Evolutionary conservation across 53 echinoderm and acorn worm genomes (phyloP), one percentile per base, ranked within the genome.

Genomic region (Luidia sarsii): DNA sequence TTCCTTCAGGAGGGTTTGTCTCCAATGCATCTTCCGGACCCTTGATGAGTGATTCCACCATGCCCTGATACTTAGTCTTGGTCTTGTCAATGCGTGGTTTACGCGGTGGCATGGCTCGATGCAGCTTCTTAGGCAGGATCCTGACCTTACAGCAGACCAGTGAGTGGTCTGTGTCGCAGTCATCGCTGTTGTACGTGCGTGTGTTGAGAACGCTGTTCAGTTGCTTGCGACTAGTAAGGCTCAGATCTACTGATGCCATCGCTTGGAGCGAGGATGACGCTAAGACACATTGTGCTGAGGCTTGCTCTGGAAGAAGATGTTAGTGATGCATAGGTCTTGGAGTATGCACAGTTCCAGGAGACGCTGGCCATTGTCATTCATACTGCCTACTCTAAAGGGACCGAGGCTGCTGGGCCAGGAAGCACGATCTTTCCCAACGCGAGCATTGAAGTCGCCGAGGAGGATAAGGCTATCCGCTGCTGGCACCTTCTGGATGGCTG

Each of bases 211-310:
- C n/a, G n/a, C n/a, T n/a, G n/a, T n/a, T n/a, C n/a, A n/a, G n/a
- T n/a, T n/a, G n/a, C n/a, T n/a, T n/a, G 18, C 48, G 57, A 25
- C 80, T 68, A 25, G 36, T 34, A 16, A 87, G 22, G 49, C 67
- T 38, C 6, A 60, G 50, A 45, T 80, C 70, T 16, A 80, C 33
- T 80, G 87, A 62, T 87, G 80, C 70, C 87, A 80, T 20, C 80
- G 61, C 13, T 57, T 55, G 15, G 87, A 87, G 7, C 63, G 80
- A 0, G 80, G 87, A 11, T 87, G 87, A 60, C 34, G 25, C 82
- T 82, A 82, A 1, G 82, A 69, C 3, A 83, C 83, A 21, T 23
- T 74, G 77, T 88, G 77, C 16, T 50, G 48, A 8, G 67, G 54
- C 43, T 83, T 67, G 27, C 62, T 70, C 10, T 50, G 23, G 53